These are phyloP conservation scores for Vombatus ursinus DNA, from an alignment of 2,113 vertebrate species.

Conservation along the genomic window DNA sequence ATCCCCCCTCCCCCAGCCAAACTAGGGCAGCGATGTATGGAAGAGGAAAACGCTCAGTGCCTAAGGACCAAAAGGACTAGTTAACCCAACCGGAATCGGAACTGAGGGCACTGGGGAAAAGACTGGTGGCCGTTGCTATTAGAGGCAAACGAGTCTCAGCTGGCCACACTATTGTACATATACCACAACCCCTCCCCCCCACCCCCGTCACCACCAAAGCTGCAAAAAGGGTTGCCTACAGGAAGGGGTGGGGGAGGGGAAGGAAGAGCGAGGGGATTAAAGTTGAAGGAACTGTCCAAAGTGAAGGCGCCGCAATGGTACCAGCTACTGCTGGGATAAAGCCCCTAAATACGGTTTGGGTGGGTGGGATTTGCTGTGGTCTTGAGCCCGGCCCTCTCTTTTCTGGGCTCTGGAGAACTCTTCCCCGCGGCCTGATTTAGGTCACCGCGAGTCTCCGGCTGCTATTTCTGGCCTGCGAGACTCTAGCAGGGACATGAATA, in stretches of 20 bases:
- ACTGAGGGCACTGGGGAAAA: neutral
- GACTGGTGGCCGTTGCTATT: neutral
- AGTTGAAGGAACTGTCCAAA: neutral
- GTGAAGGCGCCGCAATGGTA: neutral
- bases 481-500: conserved; percentile 85
- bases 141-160: neutral
- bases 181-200: neutral
- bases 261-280: neutral
- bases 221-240: neutral
- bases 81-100: neutral
- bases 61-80: conserved; percentile 8
- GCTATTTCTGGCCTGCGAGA: conserved; percentile 83
- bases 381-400: conserved; percentile 11
- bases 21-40: neutral
- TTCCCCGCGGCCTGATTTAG: conserved; percentile 82
- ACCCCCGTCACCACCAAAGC: neutral
- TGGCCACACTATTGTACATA: neutral
- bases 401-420: conserved; percentile 65
- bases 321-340: neutral
- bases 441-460: conserved; percentile 83
- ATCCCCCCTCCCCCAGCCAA: neutral
- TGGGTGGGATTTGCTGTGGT: neutral
- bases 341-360: neutral
- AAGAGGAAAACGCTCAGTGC: neutral
- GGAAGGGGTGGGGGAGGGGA: neutral